Evolutionary conservation across 1,140 invertebrate species (phyloP).

Genomic region (Neodiprion pinetum): DNA sequence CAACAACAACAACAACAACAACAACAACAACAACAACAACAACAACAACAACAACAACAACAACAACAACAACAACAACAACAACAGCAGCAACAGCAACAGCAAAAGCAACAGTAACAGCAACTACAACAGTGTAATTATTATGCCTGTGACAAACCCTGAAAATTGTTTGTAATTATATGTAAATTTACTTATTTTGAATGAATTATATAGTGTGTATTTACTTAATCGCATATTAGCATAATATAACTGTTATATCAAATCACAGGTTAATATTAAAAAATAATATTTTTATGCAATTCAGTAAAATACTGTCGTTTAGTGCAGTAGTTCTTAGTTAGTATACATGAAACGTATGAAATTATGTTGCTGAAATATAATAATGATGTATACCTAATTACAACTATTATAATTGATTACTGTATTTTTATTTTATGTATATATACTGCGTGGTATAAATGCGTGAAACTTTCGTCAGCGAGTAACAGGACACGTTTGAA

Average conservation of each 20-base stretch:
- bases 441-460: no score
- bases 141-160: neutral
- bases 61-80: conserved; percentile 36
- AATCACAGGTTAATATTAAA: neutral
- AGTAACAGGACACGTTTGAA: no score
- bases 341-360: neutral
- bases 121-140: conserved; percentile 28
- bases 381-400: neutral
- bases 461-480: no score
- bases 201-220: neutral
- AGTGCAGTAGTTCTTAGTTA: neutral
- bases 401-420: neutral
- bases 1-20: conserved; percentile 36
- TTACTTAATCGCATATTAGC: conserved; percentile 4
- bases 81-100: conserved; percentile 34
- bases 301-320: conserved; percentile 2
- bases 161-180: conserved; percentile 6
- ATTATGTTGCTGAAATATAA: neutral
- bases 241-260: neutral
- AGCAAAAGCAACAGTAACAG: conserved; percentile 33
- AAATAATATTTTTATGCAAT: conserved; percentile 8
- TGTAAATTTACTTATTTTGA: neutral
- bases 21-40: conserved; percentile 21
- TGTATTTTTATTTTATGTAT: neutral
- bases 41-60: conserved; percentile 33